phyloP scores from a whole-genome alignment of 2,797 vertebrate species.

The Centropyge bicolor region DNA sequence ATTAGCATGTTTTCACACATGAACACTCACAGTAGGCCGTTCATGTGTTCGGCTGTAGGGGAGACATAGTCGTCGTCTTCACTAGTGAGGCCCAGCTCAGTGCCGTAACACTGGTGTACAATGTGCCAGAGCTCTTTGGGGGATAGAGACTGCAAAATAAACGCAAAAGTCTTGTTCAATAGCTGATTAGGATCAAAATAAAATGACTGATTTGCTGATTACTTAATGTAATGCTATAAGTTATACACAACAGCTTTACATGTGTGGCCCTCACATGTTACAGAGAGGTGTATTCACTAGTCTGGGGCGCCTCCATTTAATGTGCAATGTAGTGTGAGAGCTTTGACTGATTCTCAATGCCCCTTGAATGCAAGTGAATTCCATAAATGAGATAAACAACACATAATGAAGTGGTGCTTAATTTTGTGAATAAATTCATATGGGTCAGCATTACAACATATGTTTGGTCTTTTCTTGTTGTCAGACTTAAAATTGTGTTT shows the following conservation, averaged over 20 bases:
- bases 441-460: neutral
- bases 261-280: neutral
- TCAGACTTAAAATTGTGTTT: neutral
- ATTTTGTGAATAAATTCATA: neutral
- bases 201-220: neutral
- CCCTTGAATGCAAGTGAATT: neutral
- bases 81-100: constrained; percentile 93
- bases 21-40: constrained; percentile 90
- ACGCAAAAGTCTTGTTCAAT: constrained; percentile 21
- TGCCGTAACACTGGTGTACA: constrained; percentile 94
- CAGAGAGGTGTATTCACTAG: neutral
- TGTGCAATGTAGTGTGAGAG: neutral
- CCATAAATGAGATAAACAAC: neutral
- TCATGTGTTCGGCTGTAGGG: constrained; percentile 89
- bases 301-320: neutral
- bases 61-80: constrained; percentile 95
- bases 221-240: neutral
- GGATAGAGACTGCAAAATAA: constrained; percentile 86
- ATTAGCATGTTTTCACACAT: neutral
- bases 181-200: neutral
- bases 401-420: neutral
- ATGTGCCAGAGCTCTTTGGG: constrained; percentile 94
- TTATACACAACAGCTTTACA: neutral
- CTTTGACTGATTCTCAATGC: constrained; percentile 11
- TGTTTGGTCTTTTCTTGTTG: neutral